Evolutionary conservation across 2,113 vertebrate genomes (phyloP).

Genomic region (Capreolus pygargus): DNA sequence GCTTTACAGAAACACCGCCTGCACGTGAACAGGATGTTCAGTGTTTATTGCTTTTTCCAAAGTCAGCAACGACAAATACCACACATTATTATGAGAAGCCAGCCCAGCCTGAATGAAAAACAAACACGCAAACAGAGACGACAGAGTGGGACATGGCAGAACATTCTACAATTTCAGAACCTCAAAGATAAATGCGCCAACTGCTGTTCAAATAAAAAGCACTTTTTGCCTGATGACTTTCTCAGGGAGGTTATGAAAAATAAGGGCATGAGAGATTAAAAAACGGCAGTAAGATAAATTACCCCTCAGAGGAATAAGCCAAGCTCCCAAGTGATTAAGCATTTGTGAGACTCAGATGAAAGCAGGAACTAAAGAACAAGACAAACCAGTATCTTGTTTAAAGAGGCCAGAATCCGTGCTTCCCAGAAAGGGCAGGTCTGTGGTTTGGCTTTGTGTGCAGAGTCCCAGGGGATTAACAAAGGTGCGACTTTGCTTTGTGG

Average conservation of each 20-base stretch:
- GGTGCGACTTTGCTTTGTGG: not conserved
- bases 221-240: not conserved
- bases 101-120: not conserved
- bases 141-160: not conserved
- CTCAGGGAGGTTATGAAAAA: not conserved
- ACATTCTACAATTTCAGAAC: not conserved
- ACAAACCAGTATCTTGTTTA: not conserved
- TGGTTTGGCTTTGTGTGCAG: not conserved
- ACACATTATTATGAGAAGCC: not conserved
- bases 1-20: not conserved
- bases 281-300: constrained; percentile 27
- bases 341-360: not conserved
- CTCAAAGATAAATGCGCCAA: not conserved
- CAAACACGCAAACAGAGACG: not conserved
- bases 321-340: not conserved
- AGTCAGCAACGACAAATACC: constrained; percentile 14
- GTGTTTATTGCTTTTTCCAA: not conserved
- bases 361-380: not conserved
- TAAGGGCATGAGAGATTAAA: constrained; percentile 15
- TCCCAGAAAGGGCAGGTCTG: not conserved
- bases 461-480: not conserved
- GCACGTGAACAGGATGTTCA: not conserved
- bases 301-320: not conserved
- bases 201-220: not conserved
- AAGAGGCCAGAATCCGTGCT: not conserved